phyloP scores from a whole-genome alignment of 2,797 vertebrate genomes.

The Apogon talboti region DNA sequence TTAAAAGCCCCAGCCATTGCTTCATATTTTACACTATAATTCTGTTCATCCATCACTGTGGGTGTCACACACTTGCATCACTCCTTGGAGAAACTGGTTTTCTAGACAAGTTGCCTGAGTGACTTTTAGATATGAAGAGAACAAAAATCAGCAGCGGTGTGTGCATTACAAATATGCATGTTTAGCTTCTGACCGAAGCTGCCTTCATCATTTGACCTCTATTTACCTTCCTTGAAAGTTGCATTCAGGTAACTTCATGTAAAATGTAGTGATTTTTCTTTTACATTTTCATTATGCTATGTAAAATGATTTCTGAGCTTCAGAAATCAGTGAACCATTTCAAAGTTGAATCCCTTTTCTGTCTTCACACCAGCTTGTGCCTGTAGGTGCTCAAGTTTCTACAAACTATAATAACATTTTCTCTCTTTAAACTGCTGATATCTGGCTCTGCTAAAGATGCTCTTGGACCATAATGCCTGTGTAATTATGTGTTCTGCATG shows the following conservation, averaged over 20 bases:
- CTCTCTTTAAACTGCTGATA: too few species aligned
- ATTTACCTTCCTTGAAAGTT: not conserved
- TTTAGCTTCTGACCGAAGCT: not conserved
- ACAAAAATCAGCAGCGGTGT: not conserved
- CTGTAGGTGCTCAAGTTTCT: not conserved
- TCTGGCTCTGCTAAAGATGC: too few species aligned
- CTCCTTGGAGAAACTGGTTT: conserved; percentile 5
- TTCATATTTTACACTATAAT: not conserved
- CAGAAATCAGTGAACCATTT: not conserved
- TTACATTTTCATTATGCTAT: not conserved
- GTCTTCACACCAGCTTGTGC: not conserved
- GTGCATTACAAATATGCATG: too few species aligned
- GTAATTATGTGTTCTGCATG: not conserved
- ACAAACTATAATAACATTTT: too few species aligned
- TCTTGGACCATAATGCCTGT: too few species aligned
- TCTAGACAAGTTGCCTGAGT: not conserved
- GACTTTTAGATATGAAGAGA: not conserved
- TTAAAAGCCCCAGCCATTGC: too few species aligned
- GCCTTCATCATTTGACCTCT: not conserved
- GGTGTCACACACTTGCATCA: conserved; percentile 11
- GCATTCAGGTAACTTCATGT: not conserved
- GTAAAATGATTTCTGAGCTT: not conserved
- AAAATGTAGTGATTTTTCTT: not conserved
- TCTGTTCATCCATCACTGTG: not conserved
- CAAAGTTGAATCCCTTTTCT: not conserved